These are phyloP conservation scores for Daktulosphaira vitifoliae DNA, from an alignment of 1,140 invertebrate genomes.

Conservation along the genomic window DNA sequence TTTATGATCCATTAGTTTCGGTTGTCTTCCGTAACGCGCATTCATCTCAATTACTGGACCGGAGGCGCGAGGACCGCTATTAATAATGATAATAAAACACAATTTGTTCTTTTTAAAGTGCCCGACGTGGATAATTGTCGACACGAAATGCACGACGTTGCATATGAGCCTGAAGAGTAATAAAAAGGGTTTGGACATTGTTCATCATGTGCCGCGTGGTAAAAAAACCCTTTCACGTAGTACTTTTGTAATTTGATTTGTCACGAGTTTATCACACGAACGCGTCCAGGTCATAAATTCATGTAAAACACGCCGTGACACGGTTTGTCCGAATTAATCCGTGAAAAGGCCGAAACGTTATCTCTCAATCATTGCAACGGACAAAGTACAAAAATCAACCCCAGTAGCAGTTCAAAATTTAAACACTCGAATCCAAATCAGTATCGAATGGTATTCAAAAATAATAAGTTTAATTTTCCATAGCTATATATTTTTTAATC, in stretches of 20 bases:
- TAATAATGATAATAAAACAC: slow-evolving; percentile 17
- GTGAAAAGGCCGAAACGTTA: slow-evolving; percentile 14
- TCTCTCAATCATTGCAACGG: background rate
- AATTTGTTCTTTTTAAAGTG: slow-evolving; percentile 19
- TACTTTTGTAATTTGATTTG: slow-evolving; percentile 13
- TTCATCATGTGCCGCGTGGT: background rate
- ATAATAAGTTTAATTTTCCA: too few species aligned
- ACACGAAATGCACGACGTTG: background rate
- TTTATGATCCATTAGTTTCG: too few species aligned
- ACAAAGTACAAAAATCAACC: too few species aligned
- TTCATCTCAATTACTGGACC: slow-evolving; percentile 3
- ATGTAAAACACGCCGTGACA: slow-evolving; percentile 18
- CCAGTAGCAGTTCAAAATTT: too few species aligned
- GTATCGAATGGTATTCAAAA: too few species aligned
- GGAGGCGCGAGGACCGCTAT: background rate
- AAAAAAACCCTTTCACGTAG: slow-evolving; percentile 7
- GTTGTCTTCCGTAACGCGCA: background rate
- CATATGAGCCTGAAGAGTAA: background rate
- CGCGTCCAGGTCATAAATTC: slow-evolving; percentile 25
- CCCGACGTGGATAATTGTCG: slow-evolving; percentile 20
- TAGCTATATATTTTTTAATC: too few species aligned
- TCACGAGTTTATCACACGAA: slow-evolving; percentile 24
- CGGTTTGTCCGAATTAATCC: background rate
- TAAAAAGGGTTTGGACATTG: slow-evolving; percentile 19
- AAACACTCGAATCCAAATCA: too few species aligned